phyloP scores from a whole-genome alignment of 2,797 vertebrate species.

The Sebastes paucispinis region DNA sequence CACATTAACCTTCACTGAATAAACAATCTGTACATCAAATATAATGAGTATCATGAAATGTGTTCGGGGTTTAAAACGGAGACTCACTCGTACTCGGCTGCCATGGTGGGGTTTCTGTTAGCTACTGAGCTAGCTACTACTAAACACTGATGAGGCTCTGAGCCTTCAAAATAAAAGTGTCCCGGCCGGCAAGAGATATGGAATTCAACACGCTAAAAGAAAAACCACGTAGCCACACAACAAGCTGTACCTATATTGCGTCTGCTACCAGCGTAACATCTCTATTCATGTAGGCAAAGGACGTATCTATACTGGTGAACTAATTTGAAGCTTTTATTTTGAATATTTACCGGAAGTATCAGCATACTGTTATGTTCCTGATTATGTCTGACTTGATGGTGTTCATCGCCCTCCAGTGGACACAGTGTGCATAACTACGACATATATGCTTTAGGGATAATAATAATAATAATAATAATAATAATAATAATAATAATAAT shows the following conservation, averaged over 20 bases:
- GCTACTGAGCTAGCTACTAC: not conserved
- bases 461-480: too few species aligned
- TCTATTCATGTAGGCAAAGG: accelerated
- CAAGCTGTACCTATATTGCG: accelerated
- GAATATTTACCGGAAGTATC: not conserved
- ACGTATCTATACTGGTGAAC: accelerated
- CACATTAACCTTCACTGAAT: too few species aligned
- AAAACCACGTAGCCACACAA: not conserved
- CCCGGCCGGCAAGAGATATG: too few species aligned
- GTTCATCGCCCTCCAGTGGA: not conserved
- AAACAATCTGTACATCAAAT: accelerated
- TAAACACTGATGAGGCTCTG: not conserved
- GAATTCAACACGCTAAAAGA: not conserved
- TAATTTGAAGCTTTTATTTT: not conserved
- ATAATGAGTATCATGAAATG: not conserved
- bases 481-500: too few species aligned
- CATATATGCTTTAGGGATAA: too few species aligned
- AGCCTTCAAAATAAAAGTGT: constrained; percentile 17
- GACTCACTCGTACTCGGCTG: constrained; percentile 84
- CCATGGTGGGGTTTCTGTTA: constrained; percentile 63
- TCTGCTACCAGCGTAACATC: not conserved
- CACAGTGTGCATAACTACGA: not conserved
- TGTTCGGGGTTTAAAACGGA: not conserved
- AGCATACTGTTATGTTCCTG: not conserved
- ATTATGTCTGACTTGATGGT: not conserved